These are phyloP conservation scores for Empis stercorea DNA, from an alignment of 2,888 invertebrate species.

Conservation along the genomic window DNA sequence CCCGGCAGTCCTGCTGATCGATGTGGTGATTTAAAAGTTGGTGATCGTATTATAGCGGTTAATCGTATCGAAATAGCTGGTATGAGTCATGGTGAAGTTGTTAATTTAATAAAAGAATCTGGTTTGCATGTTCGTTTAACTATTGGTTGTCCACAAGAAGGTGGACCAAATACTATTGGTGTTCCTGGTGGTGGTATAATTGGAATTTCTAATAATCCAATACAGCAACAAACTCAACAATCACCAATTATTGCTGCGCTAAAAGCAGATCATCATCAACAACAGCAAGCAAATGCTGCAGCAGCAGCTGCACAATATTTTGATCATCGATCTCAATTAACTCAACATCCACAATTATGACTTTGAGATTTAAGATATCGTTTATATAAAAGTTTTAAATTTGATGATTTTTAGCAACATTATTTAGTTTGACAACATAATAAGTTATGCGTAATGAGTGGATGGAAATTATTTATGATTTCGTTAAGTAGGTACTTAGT, in stretches of 20 bases:
- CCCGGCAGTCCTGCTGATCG: conserved; percentile 92
- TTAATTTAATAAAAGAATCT: conserved; percentile 93
- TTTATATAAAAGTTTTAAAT: conserved; percentile 33
- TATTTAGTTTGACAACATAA: no score
- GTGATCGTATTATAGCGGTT: conserved; percentile 91
- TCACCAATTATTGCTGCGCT: conserved; percentile 16
- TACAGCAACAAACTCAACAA: conserved; percentile 20
- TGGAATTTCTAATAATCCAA: conserved; percentile 16
- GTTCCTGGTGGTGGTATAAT: conserved; percentile 19
- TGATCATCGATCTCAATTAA: conserved; percentile 16
- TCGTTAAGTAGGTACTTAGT: no score
- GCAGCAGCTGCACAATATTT: not conserved
- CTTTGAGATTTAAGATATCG: conserved; percentile 35
- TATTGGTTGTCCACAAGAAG: conserved; percentile 40
- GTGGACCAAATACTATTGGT: conserved; percentile 15
- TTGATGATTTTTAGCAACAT: conserved; percentile 14
- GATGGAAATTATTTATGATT: no score
- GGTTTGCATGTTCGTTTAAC: conserved; percentile 81
- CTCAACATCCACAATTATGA: conserved; percentile 34
- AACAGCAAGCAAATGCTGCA: conserved; percentile 1
- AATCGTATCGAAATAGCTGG: conserved; percentile 85
- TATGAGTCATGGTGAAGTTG: conserved; percentile 91
- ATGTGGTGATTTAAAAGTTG: conserved; percentile 79
- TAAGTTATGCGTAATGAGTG: no score
- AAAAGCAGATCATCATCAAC: conserved; percentile 8